Percentiles rank a stretch among this genome's conserved stretches.
Evolutionary conservation across 2,888 invertebrate species (phyloP).

Genomic region (Plagodis pulveraria): DNA sequence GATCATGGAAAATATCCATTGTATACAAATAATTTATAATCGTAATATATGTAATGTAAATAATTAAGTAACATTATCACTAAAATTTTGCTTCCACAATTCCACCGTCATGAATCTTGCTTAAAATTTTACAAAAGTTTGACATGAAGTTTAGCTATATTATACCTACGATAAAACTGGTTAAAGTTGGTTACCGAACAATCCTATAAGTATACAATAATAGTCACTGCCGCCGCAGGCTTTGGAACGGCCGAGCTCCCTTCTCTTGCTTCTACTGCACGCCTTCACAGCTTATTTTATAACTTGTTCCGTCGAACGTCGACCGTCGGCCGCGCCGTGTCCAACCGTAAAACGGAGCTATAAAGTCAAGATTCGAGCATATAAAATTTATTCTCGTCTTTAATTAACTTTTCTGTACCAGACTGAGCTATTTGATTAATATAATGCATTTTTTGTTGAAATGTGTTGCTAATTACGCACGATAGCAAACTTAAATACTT

Average conservation of each 20-base stretch:
- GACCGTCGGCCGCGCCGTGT: constrained; percentile 9
- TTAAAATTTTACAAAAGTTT: too few species aligned
- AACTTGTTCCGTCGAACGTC: constrained; percentile 29
- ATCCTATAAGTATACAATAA: too few species aligned
- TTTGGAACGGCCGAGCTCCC: constrained; percentile 3
- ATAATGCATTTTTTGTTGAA: constrained; percentile 28
- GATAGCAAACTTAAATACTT: background rate
- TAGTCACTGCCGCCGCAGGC: background rate
- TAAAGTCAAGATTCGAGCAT: constrained; percentile 40
- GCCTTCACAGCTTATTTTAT: constrained; percentile 34
- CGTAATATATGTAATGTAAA: too few species aligned
- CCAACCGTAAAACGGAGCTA: constrained; percentile 37
- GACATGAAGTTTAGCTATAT: background rate
- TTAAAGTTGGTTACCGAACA: too few species aligned
- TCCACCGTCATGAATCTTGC: too few species aligned
- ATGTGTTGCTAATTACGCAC: constrained; percentile 20
- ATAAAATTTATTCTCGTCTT: constrained; percentile 35
- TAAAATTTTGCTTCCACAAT: too few species aligned
- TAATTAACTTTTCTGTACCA: constrained; percentile 38
- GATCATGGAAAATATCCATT: too few species aligned
- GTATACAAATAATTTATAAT: too few species aligned
- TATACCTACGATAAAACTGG: background rate
- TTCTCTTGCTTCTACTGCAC: constrained; percentile 7
- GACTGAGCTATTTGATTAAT: constrained; percentile 28
- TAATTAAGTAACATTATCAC: too few species aligned